Evolutionary conservation across 2,113 vertebrate species (phyloP), one percentile per base, ranked within the genome.

Genomic region (Corapipo altera): DNA sequence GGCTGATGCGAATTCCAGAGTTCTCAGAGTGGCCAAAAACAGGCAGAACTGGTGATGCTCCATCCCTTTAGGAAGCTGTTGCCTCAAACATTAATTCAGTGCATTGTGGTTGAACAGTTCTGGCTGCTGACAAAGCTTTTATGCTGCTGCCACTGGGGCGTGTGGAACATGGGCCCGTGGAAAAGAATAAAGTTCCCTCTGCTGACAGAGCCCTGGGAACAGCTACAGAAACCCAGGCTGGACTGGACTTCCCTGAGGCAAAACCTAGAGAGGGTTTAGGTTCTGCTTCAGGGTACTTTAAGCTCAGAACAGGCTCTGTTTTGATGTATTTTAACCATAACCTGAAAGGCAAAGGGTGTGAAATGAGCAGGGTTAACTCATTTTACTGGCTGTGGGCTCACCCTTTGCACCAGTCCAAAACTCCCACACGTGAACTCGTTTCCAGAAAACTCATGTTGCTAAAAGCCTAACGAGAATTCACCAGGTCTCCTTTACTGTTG

Each of bases 361-460:
- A 95, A 91, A 64, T 2, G n/a, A 91, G 65, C 65, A 14, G 76
- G 57, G 59, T 61, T 92, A 73, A 73, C 37, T 85, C 78, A 5
- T 44, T 88, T 83, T 11, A 3, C 59, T 80, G 82, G 51, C 72
- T 70, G 59, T 67, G 78, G 27, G 39, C 43, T 91, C 41, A 7
- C 54, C 37, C 41, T 89, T 79, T 73, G 32, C 78, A 48, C 35
- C 75, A 61, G 21, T 20, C 75, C 88, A 48, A 80, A 90, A 55
- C 61, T 73, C 80, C 62, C 28, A 3, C 6, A 6, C 32, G 51
- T 9, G 58, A 85, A 66, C 62, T 49, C 12, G 54, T 41, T 85
- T 64, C 88, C 95, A 94, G 41, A 94, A 95, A 92, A 49, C 24
- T 90, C 79, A 19, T 41, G n/a, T 80, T 91, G 64, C 75, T 71